phyloP scores from a whole-genome alignment of 2,113 vertebrate genomes.

The Aegypius monachus region DNA sequence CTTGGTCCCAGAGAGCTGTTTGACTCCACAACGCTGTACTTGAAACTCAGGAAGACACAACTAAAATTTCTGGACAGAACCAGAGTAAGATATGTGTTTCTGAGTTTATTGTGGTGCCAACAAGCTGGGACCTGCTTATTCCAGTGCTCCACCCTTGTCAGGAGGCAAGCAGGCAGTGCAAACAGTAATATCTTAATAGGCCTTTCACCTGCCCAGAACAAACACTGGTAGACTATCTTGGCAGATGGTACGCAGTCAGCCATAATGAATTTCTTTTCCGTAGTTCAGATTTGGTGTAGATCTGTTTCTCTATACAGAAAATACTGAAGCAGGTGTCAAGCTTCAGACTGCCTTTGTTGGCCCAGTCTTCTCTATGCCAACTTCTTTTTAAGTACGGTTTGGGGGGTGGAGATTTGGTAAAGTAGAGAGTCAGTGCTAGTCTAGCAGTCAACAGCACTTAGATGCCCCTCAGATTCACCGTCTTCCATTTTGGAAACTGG shows the following conservation, averaged over 20 bases:
- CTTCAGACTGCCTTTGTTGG: not conserved
- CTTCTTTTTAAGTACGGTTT: not conserved
- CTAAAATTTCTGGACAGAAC: not conserved
- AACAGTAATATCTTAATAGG: not conserved
- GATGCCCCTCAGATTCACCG: not conserved
- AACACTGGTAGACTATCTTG: not conserved
- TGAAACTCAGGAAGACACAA: not conserved
- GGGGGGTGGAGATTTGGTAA: not conserved
- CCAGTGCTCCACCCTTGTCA: not conserved
- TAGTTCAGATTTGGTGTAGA: not conserved
- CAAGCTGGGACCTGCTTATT: not conserved
- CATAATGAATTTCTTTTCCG: not conserved
- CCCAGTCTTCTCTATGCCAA: not conserved
- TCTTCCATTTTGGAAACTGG: not conserved
- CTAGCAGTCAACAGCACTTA: not conserved
- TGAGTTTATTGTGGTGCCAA: not conserved
- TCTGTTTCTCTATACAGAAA: not conserved
- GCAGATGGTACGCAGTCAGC: not conserved
- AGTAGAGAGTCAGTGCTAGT: not conserved
- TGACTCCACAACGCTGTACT: not conserved
- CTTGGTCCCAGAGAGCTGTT: not conserved
- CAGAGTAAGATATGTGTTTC: not conserved
- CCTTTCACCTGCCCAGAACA: slow-evolving; percentile 10
- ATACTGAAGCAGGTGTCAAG: not conserved
- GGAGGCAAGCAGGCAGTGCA: not conserved